Conservation (phyloP, 2,113 vertebrate species). For the Gymnorhina tibicen region DNA sequence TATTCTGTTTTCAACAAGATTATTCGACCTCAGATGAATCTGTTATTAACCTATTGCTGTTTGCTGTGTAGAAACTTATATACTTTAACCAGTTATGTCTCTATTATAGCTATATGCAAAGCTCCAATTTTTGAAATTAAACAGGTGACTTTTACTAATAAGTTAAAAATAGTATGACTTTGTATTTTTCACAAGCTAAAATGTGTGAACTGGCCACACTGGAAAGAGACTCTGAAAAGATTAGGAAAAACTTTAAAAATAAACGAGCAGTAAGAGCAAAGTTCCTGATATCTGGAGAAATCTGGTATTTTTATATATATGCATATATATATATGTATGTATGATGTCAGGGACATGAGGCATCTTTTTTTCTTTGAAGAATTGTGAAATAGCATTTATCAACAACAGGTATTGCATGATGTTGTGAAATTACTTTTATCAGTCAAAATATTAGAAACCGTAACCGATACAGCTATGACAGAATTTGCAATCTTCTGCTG, state of each 20-base stretch:
- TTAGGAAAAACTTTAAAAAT: not conserved
- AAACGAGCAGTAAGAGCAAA: not conserved
- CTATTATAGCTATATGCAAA: not conserved
- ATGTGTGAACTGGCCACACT: not conserved
- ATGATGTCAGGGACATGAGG: not conserved
- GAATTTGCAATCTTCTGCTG: not conserved
- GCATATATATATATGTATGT: too few relatives aligned
- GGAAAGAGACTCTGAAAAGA: not conserved
- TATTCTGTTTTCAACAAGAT: not conserved
- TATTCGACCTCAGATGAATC: not conserved
- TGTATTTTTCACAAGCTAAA: not conserved
- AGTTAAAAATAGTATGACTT: not conserved
- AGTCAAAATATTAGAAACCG: not conserved
- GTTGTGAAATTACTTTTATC: not conserved
- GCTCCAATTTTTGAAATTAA: not conserved
- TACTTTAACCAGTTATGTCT: not conserved
- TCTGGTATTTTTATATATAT: not conserved
- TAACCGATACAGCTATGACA: not conserved
- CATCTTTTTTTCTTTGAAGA: not conserved
- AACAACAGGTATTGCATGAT: not conserved
- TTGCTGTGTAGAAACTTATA: not conserved
- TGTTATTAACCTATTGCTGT: not conserved
- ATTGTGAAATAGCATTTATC: not conserved
- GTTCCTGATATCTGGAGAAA: not conserved
- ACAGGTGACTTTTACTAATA: not conserved